A percentile compares a stretch with the other conserved stretches of the same genome.
Conservation (phyloP, 2,888 invertebrate genomes). For the Nomada lathburiana region DNA sequence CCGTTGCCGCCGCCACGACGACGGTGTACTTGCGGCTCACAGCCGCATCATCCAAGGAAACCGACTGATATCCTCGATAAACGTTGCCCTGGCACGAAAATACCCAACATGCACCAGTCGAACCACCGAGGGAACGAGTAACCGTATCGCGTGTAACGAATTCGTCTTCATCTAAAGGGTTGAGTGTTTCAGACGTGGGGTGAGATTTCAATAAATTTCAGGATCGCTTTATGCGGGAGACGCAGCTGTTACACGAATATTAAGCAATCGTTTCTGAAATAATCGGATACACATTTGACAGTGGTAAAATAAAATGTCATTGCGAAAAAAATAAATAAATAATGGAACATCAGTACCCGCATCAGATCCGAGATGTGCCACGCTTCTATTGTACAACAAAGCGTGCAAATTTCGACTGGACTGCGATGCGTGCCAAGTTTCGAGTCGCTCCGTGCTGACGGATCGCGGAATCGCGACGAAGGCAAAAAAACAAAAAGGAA, state of each 20-base stretch:
- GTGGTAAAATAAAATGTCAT: too few species aligned
- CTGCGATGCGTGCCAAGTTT: slow-evolving; percentile 26
- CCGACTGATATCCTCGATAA: slow-evolving; percentile 65
- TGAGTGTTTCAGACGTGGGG: not conserved
- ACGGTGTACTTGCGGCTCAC: slow-evolving; percentile 42
- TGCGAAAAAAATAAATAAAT: too few species aligned
- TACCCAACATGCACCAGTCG: slow-evolving; percentile 6
- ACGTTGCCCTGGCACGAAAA: slow-evolving; percentile 43
- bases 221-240: too few species aligned
- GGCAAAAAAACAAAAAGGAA: slow-evolving; percentile 3
- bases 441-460: slow-evolving; percentile 52
- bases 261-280: too few species aligned
- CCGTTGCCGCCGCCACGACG: slow-evolving; percentile 51
- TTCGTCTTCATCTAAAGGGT: not conserved
- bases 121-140: not conserved
- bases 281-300: too few species aligned
- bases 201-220: not conserved
- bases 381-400: not conserved
- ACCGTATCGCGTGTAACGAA: not conserved
- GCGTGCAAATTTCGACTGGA: slow-evolving; percentile 13
- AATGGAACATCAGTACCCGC: too few species aligned
- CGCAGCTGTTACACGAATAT: too few species aligned
- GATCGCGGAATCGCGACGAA: slow-evolving; percentile 43
- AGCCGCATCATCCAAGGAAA: slow-evolving; percentile 49
- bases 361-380: not conserved